Evolutionary conservation across 2,113 vertebrate genomes (phyloP), one percentile per base, ranked within the genome.

Genomic region (Pholis gunnellus): DNA sequence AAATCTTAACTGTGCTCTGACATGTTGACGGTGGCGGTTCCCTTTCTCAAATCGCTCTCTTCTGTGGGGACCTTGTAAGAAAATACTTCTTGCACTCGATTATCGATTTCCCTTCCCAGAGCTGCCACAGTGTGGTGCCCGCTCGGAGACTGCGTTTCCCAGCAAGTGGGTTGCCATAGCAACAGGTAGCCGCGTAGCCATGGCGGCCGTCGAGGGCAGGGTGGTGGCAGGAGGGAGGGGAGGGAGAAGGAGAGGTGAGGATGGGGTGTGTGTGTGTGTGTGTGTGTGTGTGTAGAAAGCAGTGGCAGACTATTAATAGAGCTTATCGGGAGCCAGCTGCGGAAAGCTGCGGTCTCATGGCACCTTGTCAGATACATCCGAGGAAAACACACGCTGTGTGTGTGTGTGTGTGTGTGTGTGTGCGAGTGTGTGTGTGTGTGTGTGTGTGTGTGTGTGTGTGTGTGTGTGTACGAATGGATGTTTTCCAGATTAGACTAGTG

Each of bases 291-390:
- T 29, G 22, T 10, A 46, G 80, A 79, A 70, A 75, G 79, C 77
- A 67, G 50, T 17, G 57, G 82, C 22, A 72, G 79, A 87, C 93
- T 94, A 92, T 94, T 92, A 93, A 91, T 93, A 93, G 90, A 87
- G 78, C 82, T 88, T 67, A 87, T 91, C 81, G 76, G 87, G 85
- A 90, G 69, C 78, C 87, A 89, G 89, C 87, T 90, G 90, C 82
- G 82, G 89, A 86, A 71, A 84, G 82, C 73, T 40, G 73, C 1
- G 60, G 86, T 86, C 82, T 81, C 76, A 42, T 69, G 67, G 74
- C 67, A 80, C 69, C 65, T 81, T 2, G 38, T 86, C 90, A 87
- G 25, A 79, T 50, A 34, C 46, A 76, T 80, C 75, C 20, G 27
- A 27, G 63, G 71, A 57, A 83, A 75, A 25, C 84, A 59, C 59